Evolutionary conservation across 1,140 invertebrate species (phyloP), one percentile per base, ranked within the genome.

Genomic region (Monochamus saltuarius): DNA sequence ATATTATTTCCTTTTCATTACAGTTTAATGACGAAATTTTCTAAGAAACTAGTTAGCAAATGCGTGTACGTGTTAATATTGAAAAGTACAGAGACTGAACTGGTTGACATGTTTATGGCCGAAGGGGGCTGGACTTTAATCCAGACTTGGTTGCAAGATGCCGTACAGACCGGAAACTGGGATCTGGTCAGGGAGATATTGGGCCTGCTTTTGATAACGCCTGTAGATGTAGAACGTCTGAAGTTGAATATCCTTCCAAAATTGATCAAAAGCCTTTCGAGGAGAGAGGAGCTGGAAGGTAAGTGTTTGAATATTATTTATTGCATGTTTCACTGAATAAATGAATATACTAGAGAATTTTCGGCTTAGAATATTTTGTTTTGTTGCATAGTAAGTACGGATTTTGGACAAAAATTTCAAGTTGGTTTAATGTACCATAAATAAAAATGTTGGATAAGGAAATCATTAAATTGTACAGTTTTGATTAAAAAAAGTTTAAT

Each of bases 61-160:
- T 97, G 94, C 80, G 91, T 96, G 67, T 98, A 97, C 74, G 87
- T 95, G 61, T 91, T 96, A 77, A 95, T 98, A 69, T 79, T 97
- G 45, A 92, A 92, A 79, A 88, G 87, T 42, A 95, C 94, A n/a
- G 85, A 91, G 69, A 83, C 85, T 1, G 88, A 92, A 64, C 81
- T 95, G 56, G 80, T 97, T 34, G 89, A 89, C 53, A 84, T 88
- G 84, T 96, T 96, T 77, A 92, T 97, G 86, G 83, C 84, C 46
- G 87, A 87, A 56, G 93, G 91, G 65, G 95, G 94, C 29, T 98
- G 95, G 95, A 85, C 88, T 63, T 83, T 95, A 43, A 85, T 94
- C 29, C 89, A 94, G 66, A 84, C 82, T 39, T 98, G 95, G 95
- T 78, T 97, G 7, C 88, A 89, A 43, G 92, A 95, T 76, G 89